phyloP scores from a whole-genome alignment of 2,113 vertebrate species.

The Cinclus mexicanus region DNA sequence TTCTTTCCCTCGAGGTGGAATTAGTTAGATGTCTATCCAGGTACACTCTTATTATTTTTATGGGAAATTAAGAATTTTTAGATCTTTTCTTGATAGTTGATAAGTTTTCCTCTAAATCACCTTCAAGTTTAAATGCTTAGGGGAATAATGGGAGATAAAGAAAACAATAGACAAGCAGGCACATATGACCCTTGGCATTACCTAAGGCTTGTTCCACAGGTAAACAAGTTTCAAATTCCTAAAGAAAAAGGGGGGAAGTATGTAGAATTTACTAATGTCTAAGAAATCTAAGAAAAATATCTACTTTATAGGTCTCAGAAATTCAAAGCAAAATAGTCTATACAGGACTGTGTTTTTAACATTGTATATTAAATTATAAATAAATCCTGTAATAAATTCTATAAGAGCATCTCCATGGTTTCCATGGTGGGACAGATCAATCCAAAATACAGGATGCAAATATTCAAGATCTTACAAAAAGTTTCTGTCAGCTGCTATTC shows the following conservation, averaged over 20 bases:
- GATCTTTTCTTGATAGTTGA: not conserved
- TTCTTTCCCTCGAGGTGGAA: not conserved
- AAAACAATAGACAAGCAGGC: not conserved
- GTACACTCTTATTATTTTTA: not conserved
- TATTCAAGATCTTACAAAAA: not conserved
- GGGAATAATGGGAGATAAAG: not conserved
- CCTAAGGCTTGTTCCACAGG: not conserved
- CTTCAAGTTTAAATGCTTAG: not conserved
- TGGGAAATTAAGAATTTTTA: not conserved
- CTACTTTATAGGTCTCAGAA: not conserved
- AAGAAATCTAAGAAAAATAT: not conserved
- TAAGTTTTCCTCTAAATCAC: not conserved
- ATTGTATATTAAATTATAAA: not conserved
- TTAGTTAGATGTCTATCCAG: not conserved
- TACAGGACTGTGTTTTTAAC: not conserved
- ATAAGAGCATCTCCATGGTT: not conserved
- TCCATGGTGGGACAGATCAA: not conserved
- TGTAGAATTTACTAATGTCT: not conserved
- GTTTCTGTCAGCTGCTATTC: not conserved
- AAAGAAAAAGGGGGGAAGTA: not conserved
- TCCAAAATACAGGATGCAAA: not conserved
- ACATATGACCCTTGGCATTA: not conserved
- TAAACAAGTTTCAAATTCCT: not conserved
- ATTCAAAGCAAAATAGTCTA: not conserved
- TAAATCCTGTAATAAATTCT: not conserved